phyloP scores from a whole-genome alignment of 2,797 vertebrate species.

The Coendou prehensilis region DNA sequence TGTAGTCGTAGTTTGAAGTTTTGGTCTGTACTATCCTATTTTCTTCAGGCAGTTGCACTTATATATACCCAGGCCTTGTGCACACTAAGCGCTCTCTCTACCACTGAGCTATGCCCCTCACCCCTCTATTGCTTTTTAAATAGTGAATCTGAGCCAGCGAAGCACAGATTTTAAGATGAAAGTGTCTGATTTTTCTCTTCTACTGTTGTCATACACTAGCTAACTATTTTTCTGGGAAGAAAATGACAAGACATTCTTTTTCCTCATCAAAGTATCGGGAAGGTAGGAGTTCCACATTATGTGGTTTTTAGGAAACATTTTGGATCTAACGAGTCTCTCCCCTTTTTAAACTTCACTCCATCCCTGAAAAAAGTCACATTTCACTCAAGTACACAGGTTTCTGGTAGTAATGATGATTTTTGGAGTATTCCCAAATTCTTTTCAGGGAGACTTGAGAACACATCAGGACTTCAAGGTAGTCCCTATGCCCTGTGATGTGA shows the following conservation, averaged over 20 bases:
- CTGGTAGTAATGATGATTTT: slow-evolving; percentile 2
- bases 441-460: slow-evolving; percentile 16
- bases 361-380: not conserved
- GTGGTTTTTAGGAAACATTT: slow-evolving; percentile 31
- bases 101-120: not conserved
- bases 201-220: not conserved
- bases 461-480: not conserved
- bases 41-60: slow-evolving; percentile 24
- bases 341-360: not conserved
- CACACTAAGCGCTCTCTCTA: too few species aligned
- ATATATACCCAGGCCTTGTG: not conserved
- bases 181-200: not conserved
- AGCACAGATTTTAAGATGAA: slow-evolving; percentile 53
- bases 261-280: not conserved
- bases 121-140: not conserved
- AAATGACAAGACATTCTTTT: slow-evolving; percentile 43
- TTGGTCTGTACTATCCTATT: not conserved
- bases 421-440: slow-evolving; percentile 13
- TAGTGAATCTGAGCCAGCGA: not conserved
- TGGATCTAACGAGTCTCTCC: not conserved
- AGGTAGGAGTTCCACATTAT: not conserved
- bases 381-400: not conserved
- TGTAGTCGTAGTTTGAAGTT: not conserved
- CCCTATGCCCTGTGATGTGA: not conserved
- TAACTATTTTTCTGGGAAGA: slow-evolving; percentile 2